Base-by-base conservation (phyloP, 2,113 vertebrate species). In the Geothlypis trichas region DNA sequence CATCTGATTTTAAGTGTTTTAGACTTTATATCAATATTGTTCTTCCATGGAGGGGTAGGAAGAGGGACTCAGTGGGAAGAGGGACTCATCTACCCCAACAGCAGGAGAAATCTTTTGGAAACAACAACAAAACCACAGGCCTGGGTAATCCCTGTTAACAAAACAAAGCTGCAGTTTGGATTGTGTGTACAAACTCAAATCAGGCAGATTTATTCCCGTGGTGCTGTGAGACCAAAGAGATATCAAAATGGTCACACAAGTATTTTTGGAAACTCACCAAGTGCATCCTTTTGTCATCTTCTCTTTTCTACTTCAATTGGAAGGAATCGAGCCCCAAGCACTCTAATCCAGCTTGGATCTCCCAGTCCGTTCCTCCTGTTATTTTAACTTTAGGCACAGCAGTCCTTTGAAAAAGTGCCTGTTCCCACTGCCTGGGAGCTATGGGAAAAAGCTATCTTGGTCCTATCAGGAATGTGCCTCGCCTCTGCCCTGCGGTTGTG, bases 401-500 rank as follows among this genome's bases (percentile, higher is more conserved):
- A 87, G 15, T 61, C 72, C 96, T 94, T 87, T 96, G 89, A 93
- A 94, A 97, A 97, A 94, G 86, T 62, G 49, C 57, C 75, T 0
- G 90, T 97, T 97, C 97, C 97, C 96, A 97, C 96, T 97, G 96
- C 92, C 77, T 93, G 77, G 61, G 95, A 96, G 94, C 89, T 94
- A 80, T 97, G 96, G 96, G 97, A 97, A 97, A 96, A 95, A 97
- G 90, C 97, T 97, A 97, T 96, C 97, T 97, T 97, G 95, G 95
- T 95, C 95, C 91, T 82, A 84, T 94, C 69, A 95, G 94, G 97
- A 97, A 97, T 97, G 96, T 83, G 87, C 94, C 65, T 94, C 58
- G 92, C 89, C 85, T 94, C 90, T 95, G 91, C 96, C 96, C 95
- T 92, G 90, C 6, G 33, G 92, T 92, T 92, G 68, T 75, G 75